A percentile compares a stretch with the other conserved stretches of the same genome.
Conservation (phyloP, 2,888 invertebrate species). For the Himalopsyche japonica region DNA sequence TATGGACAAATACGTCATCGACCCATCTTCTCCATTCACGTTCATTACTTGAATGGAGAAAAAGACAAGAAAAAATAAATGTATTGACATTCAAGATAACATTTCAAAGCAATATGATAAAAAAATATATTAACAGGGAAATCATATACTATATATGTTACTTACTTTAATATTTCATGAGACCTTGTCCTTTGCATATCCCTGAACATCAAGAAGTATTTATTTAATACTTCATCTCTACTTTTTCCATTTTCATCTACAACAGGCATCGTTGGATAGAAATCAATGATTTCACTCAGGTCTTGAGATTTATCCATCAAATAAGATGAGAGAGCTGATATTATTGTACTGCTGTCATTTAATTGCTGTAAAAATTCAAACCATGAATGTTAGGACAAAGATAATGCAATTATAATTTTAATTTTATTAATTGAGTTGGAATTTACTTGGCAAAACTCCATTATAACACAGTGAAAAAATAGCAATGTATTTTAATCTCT, state of each 20-base stretch:
- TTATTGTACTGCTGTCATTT: conserved; percentile 91
- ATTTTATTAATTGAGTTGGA: too few relatives aligned
- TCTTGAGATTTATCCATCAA: conserved; percentile 63
- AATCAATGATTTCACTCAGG: conserved; percentile 72
- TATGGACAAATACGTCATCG: conserved; percentile 87
- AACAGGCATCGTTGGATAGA: conserved; percentile 74
- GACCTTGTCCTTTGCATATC: conserved; percentile 56
- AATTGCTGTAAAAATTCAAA: conserved; percentile 67
- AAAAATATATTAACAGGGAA: neutral
- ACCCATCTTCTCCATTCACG: conserved; percentile 96
- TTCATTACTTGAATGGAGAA: conserved; percentile 71
- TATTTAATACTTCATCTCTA: conserved; percentile 79
- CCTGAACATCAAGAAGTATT: conserved; percentile 83
- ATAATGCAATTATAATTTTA: conserved; percentile 47
- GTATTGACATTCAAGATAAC: neutral
- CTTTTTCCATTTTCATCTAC: conserved; percentile 69
- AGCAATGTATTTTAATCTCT: too few relatives aligned
- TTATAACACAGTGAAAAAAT: too few relatives aligned
- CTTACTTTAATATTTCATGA: conserved; percentile 44
- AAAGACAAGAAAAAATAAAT: neutral
- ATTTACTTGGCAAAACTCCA: too few relatives aligned
- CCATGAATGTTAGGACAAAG: neutral
- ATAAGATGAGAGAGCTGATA: conserved; percentile 83
- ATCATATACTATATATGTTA: neutral
- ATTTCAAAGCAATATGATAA: too few relatives aligned